These are phyloP conservation scores for Meles meles DNA, from an alignment of 2,113 vertebrate species.

Conservation along the genomic window DNA sequence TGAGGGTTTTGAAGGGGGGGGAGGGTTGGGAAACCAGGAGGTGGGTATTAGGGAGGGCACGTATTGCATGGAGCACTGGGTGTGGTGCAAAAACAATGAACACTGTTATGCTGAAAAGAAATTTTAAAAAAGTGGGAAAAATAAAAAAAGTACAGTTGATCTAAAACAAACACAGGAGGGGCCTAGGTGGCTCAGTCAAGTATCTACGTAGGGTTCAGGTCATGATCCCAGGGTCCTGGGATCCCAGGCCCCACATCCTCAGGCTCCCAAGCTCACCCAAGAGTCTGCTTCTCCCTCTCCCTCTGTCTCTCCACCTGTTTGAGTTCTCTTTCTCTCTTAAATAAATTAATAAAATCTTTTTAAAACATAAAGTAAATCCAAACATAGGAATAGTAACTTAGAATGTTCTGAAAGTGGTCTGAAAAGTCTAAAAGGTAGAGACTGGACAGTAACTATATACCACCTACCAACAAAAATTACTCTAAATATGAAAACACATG, in stretches of 20 bases:
- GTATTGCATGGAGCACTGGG: too few species aligned
- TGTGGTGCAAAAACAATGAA: too few species aligned
- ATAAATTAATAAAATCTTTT: neutral
- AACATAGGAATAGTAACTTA: neutral
- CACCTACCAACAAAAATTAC: neutral
- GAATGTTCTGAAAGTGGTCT: neutral
- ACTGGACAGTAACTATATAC: neutral
- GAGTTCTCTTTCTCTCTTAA: neutral
- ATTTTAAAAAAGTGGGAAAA: too few species aligned
- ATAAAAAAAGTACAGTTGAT: neutral
- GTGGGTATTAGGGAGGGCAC: too few species aligned
- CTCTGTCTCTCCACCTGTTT: neutral
- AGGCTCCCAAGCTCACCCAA: neutral
- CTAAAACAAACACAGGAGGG: neutral
- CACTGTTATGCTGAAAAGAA: too few species aligned
- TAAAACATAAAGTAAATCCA: neutral
- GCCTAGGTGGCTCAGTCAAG: neutral
- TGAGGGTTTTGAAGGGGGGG: too few species aligned
- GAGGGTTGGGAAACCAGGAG: too few species aligned
- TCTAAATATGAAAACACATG: neutral
- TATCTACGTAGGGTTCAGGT: neutral
- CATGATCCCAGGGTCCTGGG: neutral
- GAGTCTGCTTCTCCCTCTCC: neutral
- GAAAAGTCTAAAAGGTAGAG: neutral
- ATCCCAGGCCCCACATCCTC: neutral